phyloP scores from a whole-genome alignment of 2,113 vertebrate species.

The Climacteris rufus region DNA sequence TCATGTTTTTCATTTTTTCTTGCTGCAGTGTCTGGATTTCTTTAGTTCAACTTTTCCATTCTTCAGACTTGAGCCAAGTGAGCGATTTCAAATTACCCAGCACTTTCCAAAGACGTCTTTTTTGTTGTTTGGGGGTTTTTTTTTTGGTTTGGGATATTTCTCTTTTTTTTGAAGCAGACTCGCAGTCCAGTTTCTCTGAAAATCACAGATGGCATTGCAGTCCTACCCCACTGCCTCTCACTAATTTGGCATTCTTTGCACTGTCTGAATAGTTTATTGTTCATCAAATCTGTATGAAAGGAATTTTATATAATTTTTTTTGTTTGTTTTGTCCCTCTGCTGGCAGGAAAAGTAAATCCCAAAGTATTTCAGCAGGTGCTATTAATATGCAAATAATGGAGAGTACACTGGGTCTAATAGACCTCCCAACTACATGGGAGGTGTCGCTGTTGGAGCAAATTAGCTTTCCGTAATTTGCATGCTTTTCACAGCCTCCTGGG shows the following conservation, averaged over 20 bases:
- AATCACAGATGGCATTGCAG: conserved; percentile 20
- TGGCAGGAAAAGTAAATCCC: conserved; percentile 77
- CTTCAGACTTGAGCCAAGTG: conserved; percentile 31
- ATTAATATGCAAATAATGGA: conserved; percentile 83
- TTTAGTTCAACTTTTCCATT: conserved; percentile 60
- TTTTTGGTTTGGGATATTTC: neutral
- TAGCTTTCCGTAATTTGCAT: conserved; percentile 78
- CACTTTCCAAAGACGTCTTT: conserved; percentile 31
- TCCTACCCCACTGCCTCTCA: neutral
- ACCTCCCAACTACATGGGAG: conserved; percentile 80
- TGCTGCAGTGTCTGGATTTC: conserved; percentile 46
- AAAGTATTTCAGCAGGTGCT: conserved; percentile 78
- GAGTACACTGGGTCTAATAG: conserved; percentile 73
- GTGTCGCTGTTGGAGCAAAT: conserved; percentile 80
- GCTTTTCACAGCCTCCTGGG: conserved; percentile 76
- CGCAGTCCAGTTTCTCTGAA: conserved; percentile 12
- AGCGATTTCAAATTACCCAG: conserved; percentile 25
- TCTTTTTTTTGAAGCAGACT: neutral
- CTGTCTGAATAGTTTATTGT: conserved; percentile 49
- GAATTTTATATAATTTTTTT: conserved; percentile 57
- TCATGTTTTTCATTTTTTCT: neutral
- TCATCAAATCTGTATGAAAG: conserved; percentile 56
- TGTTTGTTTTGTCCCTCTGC: conserved; percentile 73
- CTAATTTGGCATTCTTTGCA: conserved; percentile 49
- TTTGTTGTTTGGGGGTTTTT: neutral